Percentiles rank a stretch among this genome's conserved stretches.
Conservation (phyloP, 1,140 invertebrate species). For the Akabosia matsudoensis region DNA sequence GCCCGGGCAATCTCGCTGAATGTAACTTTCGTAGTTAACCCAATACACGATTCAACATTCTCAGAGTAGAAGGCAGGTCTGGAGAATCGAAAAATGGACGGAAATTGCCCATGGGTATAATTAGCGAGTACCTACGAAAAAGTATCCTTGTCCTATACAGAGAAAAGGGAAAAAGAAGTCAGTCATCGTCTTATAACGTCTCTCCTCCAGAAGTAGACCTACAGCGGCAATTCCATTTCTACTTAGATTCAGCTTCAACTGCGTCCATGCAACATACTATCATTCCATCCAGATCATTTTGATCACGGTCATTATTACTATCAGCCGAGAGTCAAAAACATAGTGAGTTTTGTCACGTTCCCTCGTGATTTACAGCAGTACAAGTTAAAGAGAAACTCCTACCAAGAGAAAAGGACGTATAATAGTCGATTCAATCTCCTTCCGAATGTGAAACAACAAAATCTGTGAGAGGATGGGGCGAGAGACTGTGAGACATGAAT, state of each 20-base stretch:
- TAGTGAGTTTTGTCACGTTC: neutral
- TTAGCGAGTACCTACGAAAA: conserved; percentile 4
- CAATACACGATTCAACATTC: neutral
- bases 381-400: neutral
- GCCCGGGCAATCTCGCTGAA: neutral
- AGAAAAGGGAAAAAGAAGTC: neutral
- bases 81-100: neutral
- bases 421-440: too few species aligned
- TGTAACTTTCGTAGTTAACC: neutral
- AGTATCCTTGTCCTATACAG: neutral
- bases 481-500: too few species aligned
- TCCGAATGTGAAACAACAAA: too few species aligned
- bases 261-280: too few species aligned
- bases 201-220: neutral
- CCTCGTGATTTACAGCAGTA: conserved; percentile 6
- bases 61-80: neutral
- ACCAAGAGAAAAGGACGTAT: neutral
- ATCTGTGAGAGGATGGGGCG: too few species aligned
- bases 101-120: conserved; percentile 14
- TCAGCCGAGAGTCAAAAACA: neutral
- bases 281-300: neutral
- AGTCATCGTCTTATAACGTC: neutral
- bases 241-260: neutral
- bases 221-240: neutral
- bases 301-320: neutral